Conservation (phyloP, 2,113 vertebrate species). For the Poeciliopsis turrubarensis region DNA sequence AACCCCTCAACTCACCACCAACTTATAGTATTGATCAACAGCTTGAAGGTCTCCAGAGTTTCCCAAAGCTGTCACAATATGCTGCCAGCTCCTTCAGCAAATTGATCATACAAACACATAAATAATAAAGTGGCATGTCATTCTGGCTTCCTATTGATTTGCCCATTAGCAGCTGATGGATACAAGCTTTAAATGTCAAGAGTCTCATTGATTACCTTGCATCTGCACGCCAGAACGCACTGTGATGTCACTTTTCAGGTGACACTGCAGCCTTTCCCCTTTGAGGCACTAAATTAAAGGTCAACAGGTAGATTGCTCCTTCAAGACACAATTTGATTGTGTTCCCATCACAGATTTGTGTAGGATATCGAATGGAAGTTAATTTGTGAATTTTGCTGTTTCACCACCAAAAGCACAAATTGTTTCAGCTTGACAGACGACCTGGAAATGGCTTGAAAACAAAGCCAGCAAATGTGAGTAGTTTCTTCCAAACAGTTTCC, state of each 20-base stretch:
- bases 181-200: slow-evolving; percentile 80
- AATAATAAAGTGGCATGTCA: slow-evolving; percentile 74
- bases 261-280: slow-evolving; percentile 49
- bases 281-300: slow-evolving; percentile 51
- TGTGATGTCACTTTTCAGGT: slow-evolving; percentile 39
- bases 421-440: not conserved
- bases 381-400: not conserved
- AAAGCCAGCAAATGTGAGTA: not conserved
- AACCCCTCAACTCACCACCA: slow-evolving; percentile 2
- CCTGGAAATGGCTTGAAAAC: not conserved
- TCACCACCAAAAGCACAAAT: not conserved
- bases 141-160: slow-evolving; percentile 77
- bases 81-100: slow-evolving; percentile 18
- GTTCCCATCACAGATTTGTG: not conserved
- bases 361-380: not conserved
- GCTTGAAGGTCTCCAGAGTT: slow-evolving; percentile 12
- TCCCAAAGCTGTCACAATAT: slow-evolving; percentile 6
- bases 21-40: slow-evolving; percentile 42
- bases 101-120: slow-evolving; percentile 77
- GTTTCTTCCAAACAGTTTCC: not conserved
- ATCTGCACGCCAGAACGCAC: slow-evolving; percentile 31
- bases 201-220: slow-evolving; percentile 64
- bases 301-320: slow-evolving; percentile 38
- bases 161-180: slow-evolving; percentile 77
- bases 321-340: not conserved